phyloP scores from a whole-genome alignment of 2,113 vertebrate species.

The Chaenocephalus aceratus region DNA sequence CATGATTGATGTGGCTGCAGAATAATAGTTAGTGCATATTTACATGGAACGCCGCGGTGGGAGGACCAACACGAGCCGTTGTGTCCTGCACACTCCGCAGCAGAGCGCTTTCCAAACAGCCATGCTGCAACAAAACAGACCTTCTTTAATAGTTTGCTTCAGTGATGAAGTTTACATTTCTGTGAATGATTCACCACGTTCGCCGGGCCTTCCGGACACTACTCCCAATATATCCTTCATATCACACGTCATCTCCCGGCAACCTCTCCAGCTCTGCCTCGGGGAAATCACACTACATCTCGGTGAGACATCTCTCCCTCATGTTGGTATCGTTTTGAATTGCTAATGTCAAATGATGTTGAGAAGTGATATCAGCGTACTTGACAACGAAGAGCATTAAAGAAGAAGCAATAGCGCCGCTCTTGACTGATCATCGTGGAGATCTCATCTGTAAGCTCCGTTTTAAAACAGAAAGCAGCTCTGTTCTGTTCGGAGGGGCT shows the following conservation, averaged over 20 bases:
- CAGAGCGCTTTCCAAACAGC: constrained; percentile 40
- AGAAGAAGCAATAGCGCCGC: constrained; percentile 37
- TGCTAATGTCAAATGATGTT: constrained; percentile 56
- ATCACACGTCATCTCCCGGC: constrained; percentile 46
- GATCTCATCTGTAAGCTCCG: constrained; percentile 55
- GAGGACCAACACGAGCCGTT: constrained; percentile 45
- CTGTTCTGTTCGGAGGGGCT: constrained; percentile 63
- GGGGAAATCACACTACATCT: constrained; percentile 51
- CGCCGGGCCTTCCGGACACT: constrained; percentile 24
- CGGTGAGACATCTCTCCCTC: constrained; percentile 46
- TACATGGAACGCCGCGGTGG: constrained; percentile 76
- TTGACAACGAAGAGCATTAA: constrained; percentile 60
- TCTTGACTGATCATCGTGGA: constrained; percentile 64
- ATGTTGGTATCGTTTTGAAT: constrained; percentile 45
- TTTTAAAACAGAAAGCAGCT: constrained; percentile 64
- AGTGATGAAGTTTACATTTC: constrained; percentile 61
- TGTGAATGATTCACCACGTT: constrained; percentile 52
- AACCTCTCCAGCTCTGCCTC: constrained; percentile 40
- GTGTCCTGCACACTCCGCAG: constrained; percentile 56
- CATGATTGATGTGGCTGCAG: constrained; percentile 81
- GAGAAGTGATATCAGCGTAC: constrained; percentile 52
- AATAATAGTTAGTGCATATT: constrained; percentile 83
- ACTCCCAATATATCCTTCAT: constrained; percentile 30
- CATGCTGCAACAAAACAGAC: constrained; percentile 37
- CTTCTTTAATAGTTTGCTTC: constrained; percentile 32